Percentiles rank a stretch among this genome's conserved stretches.
phyloP scores from a whole-genome alignment of 2,888 invertebrate species.

The Syritta pipiens region DNA sequence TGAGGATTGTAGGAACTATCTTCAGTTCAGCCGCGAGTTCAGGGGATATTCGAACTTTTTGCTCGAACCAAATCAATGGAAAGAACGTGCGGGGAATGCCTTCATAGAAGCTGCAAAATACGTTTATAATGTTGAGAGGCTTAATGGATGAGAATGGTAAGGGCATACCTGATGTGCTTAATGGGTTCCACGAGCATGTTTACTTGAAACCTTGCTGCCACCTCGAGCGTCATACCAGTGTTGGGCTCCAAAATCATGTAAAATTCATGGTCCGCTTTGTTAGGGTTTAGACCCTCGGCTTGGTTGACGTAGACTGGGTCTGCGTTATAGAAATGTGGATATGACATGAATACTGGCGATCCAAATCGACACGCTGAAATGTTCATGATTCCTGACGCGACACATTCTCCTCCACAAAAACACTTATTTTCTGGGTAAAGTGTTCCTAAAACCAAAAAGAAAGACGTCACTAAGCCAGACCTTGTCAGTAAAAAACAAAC shows the following conservation, averaged over 20 bases:
- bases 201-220: slow-evolving; percentile 88
- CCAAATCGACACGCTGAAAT: slow-evolving; percentile 89
- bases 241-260: slow-evolving; percentile 87
- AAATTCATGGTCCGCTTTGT: slow-evolving; percentile 85
- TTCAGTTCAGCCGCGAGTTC: slow-evolving; percentile 81
- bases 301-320: slow-evolving; percentile 84
- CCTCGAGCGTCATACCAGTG: slow-evolving; percentile 87
- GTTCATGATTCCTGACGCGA: slow-evolving; percentile 87
- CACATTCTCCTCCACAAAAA: slow-evolving; percentile 87
- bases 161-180: slow-evolving; percentile 83
- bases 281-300: slow-evolving; percentile 86
- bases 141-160: not conserved
- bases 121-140: not conserved
- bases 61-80: slow-evolving; percentile 90
- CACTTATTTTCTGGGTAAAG: slow-evolving; percentile 83
- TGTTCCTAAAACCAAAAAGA: slow-evolving; percentile 80
- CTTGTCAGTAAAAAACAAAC: not conserved
- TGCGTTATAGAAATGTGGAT: slow-evolving; percentile 90
- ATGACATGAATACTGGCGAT: slow-evolving; percentile 90
- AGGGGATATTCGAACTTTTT: slow-evolving; percentile 83
- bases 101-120: slow-evolving; percentile 82
- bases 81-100: slow-evolving; percentile 85
- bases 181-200: slow-evolving; percentile 87
- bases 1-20: slow-evolving; percentile 80
- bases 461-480: too few relatives aligned